phyloP scores from a whole-genome alignment of 2,113 vertebrate species.

The Eidolon helvum region DNA sequence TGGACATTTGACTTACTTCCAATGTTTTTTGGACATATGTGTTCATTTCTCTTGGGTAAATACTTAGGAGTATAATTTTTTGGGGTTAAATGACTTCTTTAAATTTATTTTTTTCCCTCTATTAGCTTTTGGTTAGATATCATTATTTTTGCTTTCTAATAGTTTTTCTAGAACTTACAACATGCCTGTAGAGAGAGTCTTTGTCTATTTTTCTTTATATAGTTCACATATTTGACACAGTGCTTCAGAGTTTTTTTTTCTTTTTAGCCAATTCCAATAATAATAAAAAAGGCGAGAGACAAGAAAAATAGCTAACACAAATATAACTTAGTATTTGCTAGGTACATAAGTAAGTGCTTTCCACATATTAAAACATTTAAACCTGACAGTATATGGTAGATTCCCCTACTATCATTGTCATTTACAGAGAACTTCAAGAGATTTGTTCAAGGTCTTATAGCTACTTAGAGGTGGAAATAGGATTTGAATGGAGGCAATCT shows the following conservation, averaged over 20 bases:
- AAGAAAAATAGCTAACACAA: neutral
- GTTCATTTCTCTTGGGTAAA: constrained; percentile 10
- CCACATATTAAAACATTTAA: neutral
- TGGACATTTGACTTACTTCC: neutral
- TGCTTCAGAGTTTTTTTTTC: neutral
- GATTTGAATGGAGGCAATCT: neutral
- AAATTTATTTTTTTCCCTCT: neutral
- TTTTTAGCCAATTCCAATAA: neutral
- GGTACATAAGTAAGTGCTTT: neutral
- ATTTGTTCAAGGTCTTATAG: neutral
- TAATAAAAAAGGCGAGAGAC: neutral
- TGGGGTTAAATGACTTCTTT: neutral
- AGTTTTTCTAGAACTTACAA: neutral
- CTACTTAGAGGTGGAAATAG: neutral
- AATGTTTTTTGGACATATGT: neutral
- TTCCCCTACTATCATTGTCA: neutral
- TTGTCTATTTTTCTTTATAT: neutral
- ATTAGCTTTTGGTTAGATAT: neutral
- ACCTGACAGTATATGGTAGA: neutral
- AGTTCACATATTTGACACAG: neutral
- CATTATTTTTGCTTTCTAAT: neutral
- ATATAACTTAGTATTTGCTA: neutral
- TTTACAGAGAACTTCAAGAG: neutral
- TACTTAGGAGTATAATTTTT: neutral
- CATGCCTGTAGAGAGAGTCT: neutral